These are phyloP conservation scores for Seriola dumerili DNA, from an alignment of 2,113 vertebrate species.

Conservation along the genomic window DNA sequence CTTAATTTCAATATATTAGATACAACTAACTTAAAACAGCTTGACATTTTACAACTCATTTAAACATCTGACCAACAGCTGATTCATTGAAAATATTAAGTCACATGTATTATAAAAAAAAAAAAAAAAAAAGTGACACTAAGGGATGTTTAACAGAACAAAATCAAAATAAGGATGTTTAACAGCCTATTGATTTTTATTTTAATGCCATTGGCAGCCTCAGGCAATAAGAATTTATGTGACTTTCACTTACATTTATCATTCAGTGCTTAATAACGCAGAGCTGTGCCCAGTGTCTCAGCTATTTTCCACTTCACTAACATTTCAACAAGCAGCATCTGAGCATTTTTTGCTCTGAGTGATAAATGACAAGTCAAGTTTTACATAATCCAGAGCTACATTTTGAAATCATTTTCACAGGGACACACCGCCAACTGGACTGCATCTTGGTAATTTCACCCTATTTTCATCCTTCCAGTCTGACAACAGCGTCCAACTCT, in stretches of 20 bases:
- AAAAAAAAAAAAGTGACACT: too few relatives aligned
- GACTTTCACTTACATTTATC: neutral
- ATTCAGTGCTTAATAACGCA: neutral
- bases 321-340: neutral
- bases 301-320: neutral
- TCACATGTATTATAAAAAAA: neutral
- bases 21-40: neutral
- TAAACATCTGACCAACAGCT: neutral
- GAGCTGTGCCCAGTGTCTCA: neutral
- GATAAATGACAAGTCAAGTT: neutral
- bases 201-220: neutral
- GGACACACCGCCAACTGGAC: neutral
- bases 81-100: neutral
- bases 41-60: conserved; percentile 1
- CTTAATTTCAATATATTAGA: neutral
- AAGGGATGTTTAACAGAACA: too few relatives aligned
- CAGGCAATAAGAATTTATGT: neutral
- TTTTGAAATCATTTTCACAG: neutral
- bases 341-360: neutral
- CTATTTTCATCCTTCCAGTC: too few relatives aligned
- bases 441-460: neutral
- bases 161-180: neutral
- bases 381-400: neutral
- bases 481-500: neutral
- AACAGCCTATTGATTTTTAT: neutral